Evolutionary conservation across 1,140 invertebrate species (phyloP), one percentile per base, ranked within the genome.

Genomic region (Drosophila mauritiana): DNA sequence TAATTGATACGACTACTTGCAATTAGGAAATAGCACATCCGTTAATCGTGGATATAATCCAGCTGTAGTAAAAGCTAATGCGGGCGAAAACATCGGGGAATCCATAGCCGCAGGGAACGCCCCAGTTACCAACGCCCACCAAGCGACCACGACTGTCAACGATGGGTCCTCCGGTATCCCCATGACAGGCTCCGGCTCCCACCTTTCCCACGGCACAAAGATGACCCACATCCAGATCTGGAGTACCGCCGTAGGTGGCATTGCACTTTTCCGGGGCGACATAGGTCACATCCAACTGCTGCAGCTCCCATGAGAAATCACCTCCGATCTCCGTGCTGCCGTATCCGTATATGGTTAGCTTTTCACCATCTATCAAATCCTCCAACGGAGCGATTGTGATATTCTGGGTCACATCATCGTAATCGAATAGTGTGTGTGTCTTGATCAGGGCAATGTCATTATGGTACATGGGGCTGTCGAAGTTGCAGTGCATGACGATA

Each of bases 121-220:
- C 94, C 88, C 93, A 95, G n/a, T 94, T 94, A 36, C 54, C 62
- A 20, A 91, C 54, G 52, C 90, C 90, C 0, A 91, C 91, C 39
- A 91, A 64, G 11, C 70, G 78, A 3, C 90, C 91, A 7, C 64
- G 46, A 13, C 45, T 39, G 8, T 91, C 78, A 11, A 91, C 81
- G 20, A 91, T 52, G 0, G 91, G 78, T 12, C 88, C 91, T 11
- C 91, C 91, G 1, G 75, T 48, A 53, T 91, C 91, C 11, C 91
- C 91, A 42, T 86, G 72, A 20, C 91, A 91, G 40, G 84, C 76
- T 3, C 94, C 94, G 2, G 57, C 92, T 3, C 94, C 94, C 7
- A 67, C 51, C 34, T 89, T 93, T 0, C 94, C 94, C 11, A 94
- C 90, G 0, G 94, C 94, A 65, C 95, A 95, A 22, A 95, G 93